phyloP scores from a whole-genome alignment of 2,888 invertebrate genomes.

The Drosophila setosimentum region DNA sequence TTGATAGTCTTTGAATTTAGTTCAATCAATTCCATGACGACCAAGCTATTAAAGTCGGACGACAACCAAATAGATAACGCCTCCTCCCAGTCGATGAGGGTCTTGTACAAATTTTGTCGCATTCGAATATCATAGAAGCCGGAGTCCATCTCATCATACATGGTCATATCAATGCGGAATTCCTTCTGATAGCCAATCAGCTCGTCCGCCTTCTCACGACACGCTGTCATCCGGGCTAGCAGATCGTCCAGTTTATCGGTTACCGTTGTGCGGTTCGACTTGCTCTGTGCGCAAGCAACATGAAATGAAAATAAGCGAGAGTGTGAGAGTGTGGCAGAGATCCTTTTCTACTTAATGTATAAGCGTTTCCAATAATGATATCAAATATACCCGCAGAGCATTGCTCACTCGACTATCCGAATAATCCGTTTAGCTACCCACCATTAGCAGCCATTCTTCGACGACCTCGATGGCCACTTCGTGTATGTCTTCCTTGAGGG shows the following conservation, averaged over 20 bases:
- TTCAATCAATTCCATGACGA: slow-evolving; percentile 90
- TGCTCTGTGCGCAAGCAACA: slow-evolving; percentile 86
- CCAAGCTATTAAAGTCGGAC: slow-evolving; percentile 85
- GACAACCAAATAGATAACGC: slow-evolving; percentile 89
- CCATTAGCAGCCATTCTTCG: slow-evolving; percentile 79
- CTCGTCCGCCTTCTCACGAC: slow-evolving; percentile 89
- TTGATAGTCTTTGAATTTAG: slow-evolving; percentile 89
- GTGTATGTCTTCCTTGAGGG: slow-evolving; percentile 90
- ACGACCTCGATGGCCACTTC: slow-evolving; percentile 90
- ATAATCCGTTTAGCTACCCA: slow-evolving; percentile 51
- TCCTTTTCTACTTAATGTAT: not conserved
- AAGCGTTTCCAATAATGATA: not conserved
- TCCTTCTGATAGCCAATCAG: slow-evolving; percentile 93
- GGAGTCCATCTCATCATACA: slow-evolving; percentile 92
- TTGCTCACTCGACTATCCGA: not conserved
- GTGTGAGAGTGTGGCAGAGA: not conserved
- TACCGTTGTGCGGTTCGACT: slow-evolving; percentile 89
- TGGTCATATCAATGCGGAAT: slow-evolving; percentile 94
- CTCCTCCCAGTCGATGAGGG: slow-evolving; percentile 90
- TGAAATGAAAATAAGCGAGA: not conserved
- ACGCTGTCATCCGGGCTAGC: slow-evolving; percentile 87
- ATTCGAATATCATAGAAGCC: slow-evolving; percentile 92
- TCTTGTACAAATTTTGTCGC: slow-evolving; percentile 92
- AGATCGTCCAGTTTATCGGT: slow-evolving; percentile 88
- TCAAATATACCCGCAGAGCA: not conserved